These are phyloP conservation scores for Cynopterus sphinx DNA, from an alignment of 2,797 vertebrate genomes.

Conservation along the genomic window DNA sequence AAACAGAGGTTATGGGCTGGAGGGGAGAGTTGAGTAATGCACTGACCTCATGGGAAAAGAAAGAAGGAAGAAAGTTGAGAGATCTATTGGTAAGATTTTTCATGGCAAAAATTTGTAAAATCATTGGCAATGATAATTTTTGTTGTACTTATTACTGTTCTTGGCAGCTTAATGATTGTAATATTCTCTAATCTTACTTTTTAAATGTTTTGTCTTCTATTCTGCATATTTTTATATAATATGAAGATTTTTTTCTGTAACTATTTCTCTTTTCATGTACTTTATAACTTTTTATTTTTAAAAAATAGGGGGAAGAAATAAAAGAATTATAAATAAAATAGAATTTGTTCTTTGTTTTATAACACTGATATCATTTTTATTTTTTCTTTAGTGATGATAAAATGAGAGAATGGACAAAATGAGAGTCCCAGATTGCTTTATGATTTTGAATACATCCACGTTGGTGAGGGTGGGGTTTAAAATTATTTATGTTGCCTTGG, in stretches of 20 bases:
- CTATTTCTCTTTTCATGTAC: background rate
- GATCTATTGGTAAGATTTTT: background rate
- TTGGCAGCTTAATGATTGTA: background rate
- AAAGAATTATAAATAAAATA: background rate
- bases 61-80: background rate
- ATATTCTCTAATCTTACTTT: background rate
- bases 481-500: background rate
- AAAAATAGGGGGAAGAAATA: background rate
- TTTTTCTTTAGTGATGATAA: background rate
- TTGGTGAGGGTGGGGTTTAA: background rate
- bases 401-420: background rate
- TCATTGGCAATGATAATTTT: background rate
- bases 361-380: background rate
- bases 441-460: background rate
- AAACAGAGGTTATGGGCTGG: background rate
- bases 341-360: background rate
- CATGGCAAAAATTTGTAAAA: background rate
- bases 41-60: background rate
- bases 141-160: background rate
- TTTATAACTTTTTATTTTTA: background rate
- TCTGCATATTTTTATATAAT: background rate
- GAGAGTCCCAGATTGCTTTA: fast-evolving
- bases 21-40: background rate
- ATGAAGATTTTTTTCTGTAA: background rate
- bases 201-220: background rate